A percentile compares a stretch with the other conserved stretches of the same genome.
phyloP scores from a whole-genome alignment of 2,797 vertebrate species.

The Rhinophrynus dorsalis region DNA sequence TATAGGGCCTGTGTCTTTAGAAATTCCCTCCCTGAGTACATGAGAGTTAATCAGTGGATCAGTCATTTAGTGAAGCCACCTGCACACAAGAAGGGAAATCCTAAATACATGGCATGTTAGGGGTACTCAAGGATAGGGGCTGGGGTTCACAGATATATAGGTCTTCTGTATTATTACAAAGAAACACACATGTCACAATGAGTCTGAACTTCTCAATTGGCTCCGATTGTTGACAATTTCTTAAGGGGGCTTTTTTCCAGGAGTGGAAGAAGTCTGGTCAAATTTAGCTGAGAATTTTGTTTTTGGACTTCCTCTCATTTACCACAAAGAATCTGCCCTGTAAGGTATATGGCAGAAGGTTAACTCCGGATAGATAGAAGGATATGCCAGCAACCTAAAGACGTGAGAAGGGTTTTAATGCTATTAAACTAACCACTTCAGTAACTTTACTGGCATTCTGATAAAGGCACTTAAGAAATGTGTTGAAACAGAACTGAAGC shows the following conservation, averaged over 20 bases:
- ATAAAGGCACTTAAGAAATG: slow-evolving; percentile 12
- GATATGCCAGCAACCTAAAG: not conserved
- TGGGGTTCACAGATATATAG: no score
- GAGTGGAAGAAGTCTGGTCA: slow-evolving; percentile 6
- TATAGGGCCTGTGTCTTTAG: no score
- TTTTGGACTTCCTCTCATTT: slow-evolving; percentile 15
- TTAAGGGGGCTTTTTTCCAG: slow-evolving; percentile 9
- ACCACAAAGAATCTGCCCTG: slow-evolving; percentile 41
- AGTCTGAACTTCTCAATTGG: slow-evolving; percentile 26
- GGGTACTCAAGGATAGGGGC: no score
- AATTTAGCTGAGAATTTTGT: not conserved
- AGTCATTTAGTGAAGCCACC: no score
- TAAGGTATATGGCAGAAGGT: slow-evolving; percentile 9
- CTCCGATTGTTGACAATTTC: not conserved
- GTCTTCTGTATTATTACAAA: no score
- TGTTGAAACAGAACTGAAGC: not conserved
- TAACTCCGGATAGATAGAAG: not conserved
- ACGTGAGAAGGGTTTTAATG: slow-evolving; percentile 7
- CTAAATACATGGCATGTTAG: no score
- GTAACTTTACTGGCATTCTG: slow-evolving; percentile 13
- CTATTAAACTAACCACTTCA: not conserved
- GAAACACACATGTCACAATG: not conserved
- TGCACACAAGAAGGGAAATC: no score
- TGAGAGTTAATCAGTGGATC: no score
- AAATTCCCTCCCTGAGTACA: no score